Conservation (phyloP, 1,140 invertebrate genomes). For the Caenorhabditis inopinata region DNA sequence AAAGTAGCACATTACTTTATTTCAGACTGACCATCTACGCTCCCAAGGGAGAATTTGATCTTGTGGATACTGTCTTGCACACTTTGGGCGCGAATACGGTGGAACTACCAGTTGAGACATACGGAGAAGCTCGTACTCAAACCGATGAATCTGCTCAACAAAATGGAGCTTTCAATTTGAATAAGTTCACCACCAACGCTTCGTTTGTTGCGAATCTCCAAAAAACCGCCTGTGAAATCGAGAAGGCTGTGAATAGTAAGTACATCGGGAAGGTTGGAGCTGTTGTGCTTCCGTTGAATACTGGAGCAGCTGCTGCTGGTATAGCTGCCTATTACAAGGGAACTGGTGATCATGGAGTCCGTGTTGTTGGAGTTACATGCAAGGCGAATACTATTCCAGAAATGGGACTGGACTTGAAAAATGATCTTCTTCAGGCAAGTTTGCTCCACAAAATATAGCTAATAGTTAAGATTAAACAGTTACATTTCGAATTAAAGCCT, state of each 20-base stretch:
- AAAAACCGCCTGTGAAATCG: conserved; percentile 82
- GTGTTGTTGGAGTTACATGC: conserved; percentile 13
- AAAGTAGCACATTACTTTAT: background rate
- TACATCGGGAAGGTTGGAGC: conserved; percentile 27
- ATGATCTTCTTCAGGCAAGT: background rate
- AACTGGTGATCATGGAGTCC: conserved; percentile 13
- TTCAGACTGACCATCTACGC: conserved; percentile 26
- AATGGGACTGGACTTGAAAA: conserved; percentile 24
- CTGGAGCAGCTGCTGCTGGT: conserved; percentile 85
- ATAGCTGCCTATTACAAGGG: conserved; percentile 79
- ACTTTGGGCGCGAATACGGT: background rate
- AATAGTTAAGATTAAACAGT: too few relatives aligned
- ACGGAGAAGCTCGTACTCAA: background rate
- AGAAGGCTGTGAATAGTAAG: conserved; percentile 77
- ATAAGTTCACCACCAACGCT: conserved; percentile 15
- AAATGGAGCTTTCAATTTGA: background rate
- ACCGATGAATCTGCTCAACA: conserved; percentile 16
- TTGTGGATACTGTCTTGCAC: conserved; percentile 2
- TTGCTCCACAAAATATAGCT: too few relatives aligned
- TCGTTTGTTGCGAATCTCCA: conserved; percentile 73
- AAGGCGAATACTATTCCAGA: conserved; percentile 12
- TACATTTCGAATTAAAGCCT: too few relatives aligned
- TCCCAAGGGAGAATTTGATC: conserved; percentile 4
- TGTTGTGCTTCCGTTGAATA: conserved; percentile 79
- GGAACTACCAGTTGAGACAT: background rate